Base-by-base conservation (phyloP, 1,140 invertebrate species). In the Pararge aegeria region DNA sequence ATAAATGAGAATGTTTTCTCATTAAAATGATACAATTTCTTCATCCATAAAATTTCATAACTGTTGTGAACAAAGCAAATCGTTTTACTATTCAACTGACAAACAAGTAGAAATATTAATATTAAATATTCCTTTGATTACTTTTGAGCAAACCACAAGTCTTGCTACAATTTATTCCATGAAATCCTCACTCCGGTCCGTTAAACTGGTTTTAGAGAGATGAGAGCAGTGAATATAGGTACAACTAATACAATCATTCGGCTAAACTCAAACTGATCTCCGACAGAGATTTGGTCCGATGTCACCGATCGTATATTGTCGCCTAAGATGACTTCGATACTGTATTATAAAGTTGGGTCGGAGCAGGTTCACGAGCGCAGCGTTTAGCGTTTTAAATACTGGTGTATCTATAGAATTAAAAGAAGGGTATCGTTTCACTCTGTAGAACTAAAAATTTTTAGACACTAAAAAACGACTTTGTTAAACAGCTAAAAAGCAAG, bases 271-370 rank as follows among this genome's bases (percentile, higher is more conserved):
- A 83, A 83, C 80, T 67, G 80, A 79, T 82, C 70, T 61, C 65
- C 63, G 67, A 61, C 30, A 69, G 73, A 77, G 73, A 80, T 80
- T 81, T 62, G 68, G 73, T 65, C 66, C 73, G 68, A 75, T 84
- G 82, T 85, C 79, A 80, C 72, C 76, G 79, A 81, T 88, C 82
- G 82, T 88, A 87, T 81, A 80, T 87, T 87, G 85, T 88, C 85
- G 73, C 80, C 78, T 58, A 72, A 86, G 78, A 88, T 85, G 74
- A 70, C 68, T 78, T 42, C 57, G 82, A 88, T 88, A 85, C 64
- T 52, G 64, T 68, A 77, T 80, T 76, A 75, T 73, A 69, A 78
- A 76, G 54, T 67, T 46, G 51, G 61, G 29, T 48, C 15, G 5
- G 18, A 13, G 15, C 57, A 58, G 15, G n/a, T 42, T 73, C 27